A percentile compares a stretch with the other conserved stretches of the same genome.
phyloP scores from a whole-genome alignment of 2,797 vertebrate species.

The Lepilemur septentrionalis region DNA sequence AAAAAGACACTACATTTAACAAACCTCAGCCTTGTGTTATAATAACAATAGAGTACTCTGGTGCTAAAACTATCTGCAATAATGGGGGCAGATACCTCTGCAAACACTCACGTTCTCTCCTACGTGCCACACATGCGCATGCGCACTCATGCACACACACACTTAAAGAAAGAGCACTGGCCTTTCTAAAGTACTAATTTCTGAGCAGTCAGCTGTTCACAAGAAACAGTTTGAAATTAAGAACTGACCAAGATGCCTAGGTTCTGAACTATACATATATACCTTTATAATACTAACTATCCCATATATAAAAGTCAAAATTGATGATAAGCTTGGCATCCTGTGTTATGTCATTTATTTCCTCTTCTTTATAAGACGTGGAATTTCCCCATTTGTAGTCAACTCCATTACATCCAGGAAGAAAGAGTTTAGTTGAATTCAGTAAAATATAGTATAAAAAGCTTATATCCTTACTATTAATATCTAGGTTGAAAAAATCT shows the following conservation, averaged over 20 bases:
- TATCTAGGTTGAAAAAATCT: not conserved
- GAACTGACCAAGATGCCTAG: not conserved
- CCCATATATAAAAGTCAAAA: not conserved
- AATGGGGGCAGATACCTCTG: not conserved
- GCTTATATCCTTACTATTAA: not conserved
- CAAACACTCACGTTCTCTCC: not conserved
- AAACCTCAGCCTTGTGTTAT: not conserved
- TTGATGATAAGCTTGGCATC: not conserved
- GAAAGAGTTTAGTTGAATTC: constrained; percentile 9
- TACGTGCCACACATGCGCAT: no score
- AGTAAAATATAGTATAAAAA: not conserved
- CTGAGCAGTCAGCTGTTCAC: not conserved
- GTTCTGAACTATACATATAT: not conserved
- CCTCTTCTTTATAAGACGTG: not conserved
- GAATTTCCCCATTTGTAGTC: not conserved
- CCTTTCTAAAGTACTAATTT: not conserved
- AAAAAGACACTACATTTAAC: not conserved
- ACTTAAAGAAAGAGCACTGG: not conserved
- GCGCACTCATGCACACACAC: not conserved
- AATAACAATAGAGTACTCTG: not conserved
- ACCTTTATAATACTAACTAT: not conserved
- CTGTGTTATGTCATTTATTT: not conserved
- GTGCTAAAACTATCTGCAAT: not conserved
- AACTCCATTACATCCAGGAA: not conserved
- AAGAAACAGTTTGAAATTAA: not conserved